A percentile compares a stretch with the other conserved stretches of the same genome.
Conservation (phyloP, 2,888 invertebrate species). For the Erpobdella octoculata region DNA sequence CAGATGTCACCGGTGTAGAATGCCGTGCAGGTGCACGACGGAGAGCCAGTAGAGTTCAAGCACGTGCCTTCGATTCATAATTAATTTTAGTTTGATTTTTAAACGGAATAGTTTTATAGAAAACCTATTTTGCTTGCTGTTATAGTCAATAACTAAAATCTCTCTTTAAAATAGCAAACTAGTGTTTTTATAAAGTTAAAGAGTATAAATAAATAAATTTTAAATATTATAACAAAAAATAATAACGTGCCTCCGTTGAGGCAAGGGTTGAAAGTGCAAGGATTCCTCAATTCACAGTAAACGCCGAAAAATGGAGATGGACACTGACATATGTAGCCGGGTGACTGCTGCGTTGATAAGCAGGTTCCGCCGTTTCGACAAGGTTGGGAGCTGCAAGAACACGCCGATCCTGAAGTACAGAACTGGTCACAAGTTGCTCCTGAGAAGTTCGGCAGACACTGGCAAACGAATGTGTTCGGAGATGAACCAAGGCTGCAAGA, state of each 20-base stretch:
- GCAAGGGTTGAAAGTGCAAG: slow-evolving; percentile 40
- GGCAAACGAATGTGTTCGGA: neutral
- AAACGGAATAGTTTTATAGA: no score
- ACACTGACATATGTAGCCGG: slow-evolving; percentile 40
- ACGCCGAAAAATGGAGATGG: slow-evolving; percentile 39
- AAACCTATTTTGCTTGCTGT: no score
- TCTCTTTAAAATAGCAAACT: no score
- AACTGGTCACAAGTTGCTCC: slow-evolving; percentile 35
- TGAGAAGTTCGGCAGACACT: slow-evolving; percentile 32
- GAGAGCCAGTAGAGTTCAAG: slow-evolving; percentile 26
- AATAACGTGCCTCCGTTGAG: slow-evolving; percentile 38
- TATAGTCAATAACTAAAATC: no score
- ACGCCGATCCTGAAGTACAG: slow-evolving; percentile 29
- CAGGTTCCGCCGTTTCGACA: slow-evolving; percentile 33
- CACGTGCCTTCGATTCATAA: no score
- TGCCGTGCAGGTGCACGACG: slow-evolving; percentile 34
- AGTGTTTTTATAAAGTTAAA: no score
- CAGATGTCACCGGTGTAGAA: slow-evolving; percentile 37
- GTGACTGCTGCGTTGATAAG: slow-evolving; percentile 33
- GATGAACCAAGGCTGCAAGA: slow-evolving; percentile 15
- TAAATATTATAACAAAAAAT: no score
- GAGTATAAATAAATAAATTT: no score
- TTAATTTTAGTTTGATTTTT: no score
- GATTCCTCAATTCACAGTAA: slow-evolving; percentile 39
- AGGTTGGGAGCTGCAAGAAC: slow-evolving; percentile 36